phyloP scores from a whole-genome alignment of 2,113 vertebrate species.

The Picathartes gymnocephalus region DNA sequence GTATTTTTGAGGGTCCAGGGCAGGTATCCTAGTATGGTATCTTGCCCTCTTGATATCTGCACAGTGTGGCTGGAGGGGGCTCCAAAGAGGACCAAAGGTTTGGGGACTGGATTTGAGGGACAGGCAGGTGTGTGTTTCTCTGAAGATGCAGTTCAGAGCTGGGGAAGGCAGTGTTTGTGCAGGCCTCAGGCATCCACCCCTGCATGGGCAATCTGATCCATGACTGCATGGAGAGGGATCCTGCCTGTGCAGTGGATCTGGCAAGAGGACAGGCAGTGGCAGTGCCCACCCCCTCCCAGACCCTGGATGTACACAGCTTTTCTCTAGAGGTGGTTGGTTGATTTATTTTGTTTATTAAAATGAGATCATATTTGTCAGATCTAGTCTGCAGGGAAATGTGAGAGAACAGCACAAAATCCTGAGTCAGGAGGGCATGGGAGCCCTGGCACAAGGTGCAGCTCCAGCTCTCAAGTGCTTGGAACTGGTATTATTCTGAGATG shows the following conservation, averaged over 20 bases:
- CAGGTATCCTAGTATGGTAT: background rate
- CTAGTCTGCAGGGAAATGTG: background rate
- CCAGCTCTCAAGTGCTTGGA: background rate
- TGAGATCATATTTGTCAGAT: background rate
- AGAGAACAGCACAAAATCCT: background rate
- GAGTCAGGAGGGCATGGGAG: background rate
- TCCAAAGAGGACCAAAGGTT: background rate
- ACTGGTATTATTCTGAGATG: background rate
- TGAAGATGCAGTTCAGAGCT: background rate
- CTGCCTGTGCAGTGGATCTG: fast-evolving
- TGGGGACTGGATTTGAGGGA: background rate
- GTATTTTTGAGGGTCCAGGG: background rate
- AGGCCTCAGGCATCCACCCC: background rate
- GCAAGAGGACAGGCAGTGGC: background rate
- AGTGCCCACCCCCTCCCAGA: background rate
- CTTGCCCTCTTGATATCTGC: background rate
- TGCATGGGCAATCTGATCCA: background rate
- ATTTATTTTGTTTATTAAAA: background rate
- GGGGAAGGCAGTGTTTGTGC: background rate
- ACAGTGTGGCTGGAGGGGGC: background rate
- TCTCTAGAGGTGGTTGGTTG: background rate
- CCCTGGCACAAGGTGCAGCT: background rate
- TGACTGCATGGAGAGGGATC: background rate
- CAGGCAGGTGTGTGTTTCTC: background rate
- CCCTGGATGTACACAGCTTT: background rate